Evolutionary conservation across 2,797 vertebrate species (phyloP), one percentile per base, ranked within the genome.

Genomic region (Semotilus atromaculatus): DNA sequence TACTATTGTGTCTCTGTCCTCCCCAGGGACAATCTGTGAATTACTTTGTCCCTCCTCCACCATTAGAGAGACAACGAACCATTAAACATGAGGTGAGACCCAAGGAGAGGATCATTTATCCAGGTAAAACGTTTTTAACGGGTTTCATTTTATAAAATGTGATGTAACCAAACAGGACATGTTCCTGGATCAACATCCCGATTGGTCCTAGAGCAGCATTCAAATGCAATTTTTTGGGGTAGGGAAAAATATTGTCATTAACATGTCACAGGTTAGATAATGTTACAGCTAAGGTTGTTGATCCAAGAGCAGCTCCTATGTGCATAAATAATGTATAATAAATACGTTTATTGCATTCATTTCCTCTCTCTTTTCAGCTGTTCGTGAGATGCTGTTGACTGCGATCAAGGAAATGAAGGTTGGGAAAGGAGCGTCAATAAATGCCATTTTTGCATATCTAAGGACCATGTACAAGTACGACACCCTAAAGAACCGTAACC

Each of bases 1-100:
- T 21, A 40, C 13, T 40, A 0, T 51, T 64, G 26, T 60, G 48
- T 53, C 18, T 71, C 81, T 85, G 92, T 92, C 45, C 94, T 90
- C 93, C 62, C 60, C 80, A 99, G 98, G 98, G 98, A 60, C 95
- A 95, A 90, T 96, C 96, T 1, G 98, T 99, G 84, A 99, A 99
- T 90, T 99, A 96, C 91, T 99, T 98, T 85, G 93, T 98, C 87
- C 98, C 98, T 77, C 96, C 97, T 91, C 96, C 95, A 89, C 96
- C 96, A 55, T 91, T 92, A 85, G 95, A 96, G 86, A 93, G 89
- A 90, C 93, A 94, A 87, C 92, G 93, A 93, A 93, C 89, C 82
- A 90, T 90, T 90, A 90, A 14, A 89, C 83, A 88, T 62, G 95
- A 96, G 82, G 93, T 90, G 89, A 96, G 94, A 90, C 95, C 96